These are phyloP conservation scores for Synanthedon formicaeformis DNA, from an alignment of 2,888 invertebrate species.

Conservation along the genomic window DNA sequence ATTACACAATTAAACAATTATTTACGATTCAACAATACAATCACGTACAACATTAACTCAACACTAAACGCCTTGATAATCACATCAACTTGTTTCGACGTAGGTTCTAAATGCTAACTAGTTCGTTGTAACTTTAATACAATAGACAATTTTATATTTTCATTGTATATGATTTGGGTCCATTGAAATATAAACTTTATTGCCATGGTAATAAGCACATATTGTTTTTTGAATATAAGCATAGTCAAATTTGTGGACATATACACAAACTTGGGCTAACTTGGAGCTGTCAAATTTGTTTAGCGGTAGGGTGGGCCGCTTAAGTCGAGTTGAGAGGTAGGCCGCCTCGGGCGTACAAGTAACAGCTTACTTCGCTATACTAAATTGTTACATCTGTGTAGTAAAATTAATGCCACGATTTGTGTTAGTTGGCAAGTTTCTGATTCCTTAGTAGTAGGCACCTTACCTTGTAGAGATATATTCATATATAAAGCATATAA, in stretches of 20 bases:
- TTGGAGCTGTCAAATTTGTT: slow-evolving; percentile 70
- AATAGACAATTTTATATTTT: slow-evolving; percentile 10
- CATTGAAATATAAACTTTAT: slow-evolving; percentile 16
- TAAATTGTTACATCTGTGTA: slow-evolving; percentile 67
- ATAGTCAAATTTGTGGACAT: slow-evolving; percentile 31
- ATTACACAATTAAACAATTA: too few relatives aligned
- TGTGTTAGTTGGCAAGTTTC: slow-evolving; percentile 42
- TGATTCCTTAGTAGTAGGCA: slow-evolving; percentile 4
- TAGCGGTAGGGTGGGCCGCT: slow-evolving; percentile 62
- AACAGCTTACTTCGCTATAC: slow-evolving; percentile 62
- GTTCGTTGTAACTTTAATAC: slow-evolving; percentile 50
- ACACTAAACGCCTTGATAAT: slow-evolving; percentile 62
- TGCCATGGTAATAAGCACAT: slow-evolving; percentile 6
- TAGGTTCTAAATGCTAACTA: slow-evolving; percentile 60
- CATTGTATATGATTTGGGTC: not conserved
- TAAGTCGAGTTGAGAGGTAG: slow-evolving; percentile 51
- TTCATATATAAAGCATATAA: too few relatives aligned
- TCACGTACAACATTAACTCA: slow-evolving; percentile 23
- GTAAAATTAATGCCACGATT: slow-evolving; percentile 63
- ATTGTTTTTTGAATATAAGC: slow-evolving; percentile 8
- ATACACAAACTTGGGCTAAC: slow-evolving; percentile 60
- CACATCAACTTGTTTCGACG: slow-evolving; percentile 60
- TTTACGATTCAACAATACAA: slow-evolving; percentile 5
- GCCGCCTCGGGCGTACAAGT: slow-evolving; percentile 59
- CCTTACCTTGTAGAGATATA: too few relatives aligned